Conservation (phyloP, 2,113 vertebrate genomes). For the Odobenus rosmarus region DNA sequence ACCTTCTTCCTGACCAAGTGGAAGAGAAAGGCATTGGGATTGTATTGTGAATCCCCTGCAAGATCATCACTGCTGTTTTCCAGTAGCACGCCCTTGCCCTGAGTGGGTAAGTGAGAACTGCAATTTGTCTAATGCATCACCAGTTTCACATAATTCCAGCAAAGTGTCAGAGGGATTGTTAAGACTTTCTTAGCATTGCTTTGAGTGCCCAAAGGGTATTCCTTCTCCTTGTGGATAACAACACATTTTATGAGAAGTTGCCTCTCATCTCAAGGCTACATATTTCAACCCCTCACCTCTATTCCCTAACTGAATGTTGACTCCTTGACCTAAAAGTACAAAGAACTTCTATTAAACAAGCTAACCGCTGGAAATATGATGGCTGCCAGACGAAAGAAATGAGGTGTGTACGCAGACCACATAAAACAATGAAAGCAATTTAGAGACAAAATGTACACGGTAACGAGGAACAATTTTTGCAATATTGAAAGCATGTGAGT, state of each 20-base stretch:
- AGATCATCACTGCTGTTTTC: not conserved
- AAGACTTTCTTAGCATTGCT: not conserved
- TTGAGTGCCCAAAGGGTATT: not conserved
- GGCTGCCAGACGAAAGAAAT: slow-evolving; percentile 62
- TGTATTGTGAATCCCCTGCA: fast-evolving
- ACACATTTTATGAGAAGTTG: not conserved
- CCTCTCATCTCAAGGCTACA: not conserved
- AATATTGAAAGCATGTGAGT: slow-evolving; percentile 58
- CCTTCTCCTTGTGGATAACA: not conserved
- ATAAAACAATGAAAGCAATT: slow-evolving; percentile 65
- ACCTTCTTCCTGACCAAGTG: not conserved
- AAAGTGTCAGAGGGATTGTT: not conserved
- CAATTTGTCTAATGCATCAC: not conserved
- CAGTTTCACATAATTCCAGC: not conserved
- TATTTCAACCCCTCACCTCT: not conserved
- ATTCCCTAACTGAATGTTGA: not conserved
- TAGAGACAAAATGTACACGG: slow-evolving; percentile 53
- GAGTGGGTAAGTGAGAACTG: not conserved
- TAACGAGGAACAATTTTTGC: not conserved
- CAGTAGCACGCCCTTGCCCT: not conserved
- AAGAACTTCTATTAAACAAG: slow-evolving; percentile 51
- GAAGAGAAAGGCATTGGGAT: not conserved
- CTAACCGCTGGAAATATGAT: slow-evolving; percentile 26
- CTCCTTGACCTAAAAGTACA: slow-evolving; percentile 2
- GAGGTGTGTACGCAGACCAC: slow-evolving; percentile 68